Evolutionary conservation across 2,888 invertebrate species (phyloP).

Genomic region (Trachelus stipa): DNA sequence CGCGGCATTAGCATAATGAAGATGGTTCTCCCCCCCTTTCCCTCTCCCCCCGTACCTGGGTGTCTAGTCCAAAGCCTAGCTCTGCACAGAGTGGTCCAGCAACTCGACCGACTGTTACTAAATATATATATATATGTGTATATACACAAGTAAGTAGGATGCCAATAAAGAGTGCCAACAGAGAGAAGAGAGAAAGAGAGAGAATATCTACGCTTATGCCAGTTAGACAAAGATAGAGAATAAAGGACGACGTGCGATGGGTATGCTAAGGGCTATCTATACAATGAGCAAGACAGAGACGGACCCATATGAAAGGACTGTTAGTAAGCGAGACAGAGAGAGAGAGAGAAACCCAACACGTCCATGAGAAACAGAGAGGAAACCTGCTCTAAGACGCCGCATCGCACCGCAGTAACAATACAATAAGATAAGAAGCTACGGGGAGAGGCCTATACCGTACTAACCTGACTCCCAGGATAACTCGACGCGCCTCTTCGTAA

Average conservation of each 20-base stretch:
- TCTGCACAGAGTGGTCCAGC: slow-evolving; percentile 34
- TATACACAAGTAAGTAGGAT: background rate
- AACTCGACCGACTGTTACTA: slow-evolving; percentile 36
- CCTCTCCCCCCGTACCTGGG: slow-evolving; percentile 27
- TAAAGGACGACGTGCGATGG: slow-evolving; percentile 23
- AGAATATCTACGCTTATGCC: background rate
- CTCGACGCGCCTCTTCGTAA: slow-evolving; percentile 32
- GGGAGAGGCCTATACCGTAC: slow-evolving; percentile 24
- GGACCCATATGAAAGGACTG: background rate
- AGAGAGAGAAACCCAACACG: background rate
- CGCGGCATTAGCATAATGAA: slow-evolving; percentile 63
- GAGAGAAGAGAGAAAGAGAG: slow-evolving; percentile 22
- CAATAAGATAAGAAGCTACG: slow-evolving; percentile 58
- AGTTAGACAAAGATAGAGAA: slow-evolving; percentile 18
- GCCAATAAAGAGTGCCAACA: slow-evolving; percentile 15
- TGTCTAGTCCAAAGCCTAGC: slow-evolving; percentile 40
- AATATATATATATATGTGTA: slow-evolving; percentile 8
- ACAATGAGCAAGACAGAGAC: slow-evolving; percentile 28
- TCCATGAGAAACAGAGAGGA: slow-evolving; percentile 27
- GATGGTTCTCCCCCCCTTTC: slow-evolving; percentile 34
- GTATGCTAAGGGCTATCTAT: slow-evolving; percentile 25
- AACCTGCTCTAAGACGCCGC: slow-evolving; percentile 49
- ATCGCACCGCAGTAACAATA: slow-evolving; percentile 52
- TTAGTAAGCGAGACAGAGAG: background rate
- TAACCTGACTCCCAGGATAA: slow-evolving; percentile 48